Evolutionary conservation across 2,113 vertebrate species (phyloP).

Genomic region (Charadrius vociferus): DNA sequence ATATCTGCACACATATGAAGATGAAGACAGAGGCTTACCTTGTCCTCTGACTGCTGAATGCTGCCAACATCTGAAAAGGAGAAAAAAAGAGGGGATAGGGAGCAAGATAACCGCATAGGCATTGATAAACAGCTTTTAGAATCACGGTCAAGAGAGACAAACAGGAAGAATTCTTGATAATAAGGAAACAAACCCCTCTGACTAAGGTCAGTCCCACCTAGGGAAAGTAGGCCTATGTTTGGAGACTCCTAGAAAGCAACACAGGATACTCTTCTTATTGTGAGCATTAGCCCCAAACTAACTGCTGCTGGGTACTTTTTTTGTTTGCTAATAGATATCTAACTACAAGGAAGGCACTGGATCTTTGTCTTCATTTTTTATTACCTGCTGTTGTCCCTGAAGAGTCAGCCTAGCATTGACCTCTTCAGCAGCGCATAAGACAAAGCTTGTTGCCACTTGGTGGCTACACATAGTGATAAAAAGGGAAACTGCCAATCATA

Average conservation of each 20-base stretch:
- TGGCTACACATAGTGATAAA: background rate
- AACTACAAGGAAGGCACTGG: background rate
- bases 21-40: slow-evolving; percentile 27
- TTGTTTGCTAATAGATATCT: background rate
- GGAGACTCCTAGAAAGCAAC: background rate
- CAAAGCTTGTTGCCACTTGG: background rate
- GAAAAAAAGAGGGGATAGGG: background rate
- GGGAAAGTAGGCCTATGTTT: background rate
- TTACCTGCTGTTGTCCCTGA: background rate
- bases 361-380: background rate
- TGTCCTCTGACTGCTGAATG: slow-evolving; percentile 41
- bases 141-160: background rate
- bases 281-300: background rate
- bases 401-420: background rate
- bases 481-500: background rate
- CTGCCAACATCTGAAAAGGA: slow-evolving; percentile 27
- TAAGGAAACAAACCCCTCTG: background rate
- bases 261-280: background rate
- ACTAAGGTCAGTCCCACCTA: background rate
- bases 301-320: background rate
- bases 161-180: background rate
- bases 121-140: background rate
- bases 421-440: background rate
- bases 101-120: background rate
- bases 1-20: background rate